A percentile compares a stretch with the other conserved stretches of the same genome.
These are phyloP conservation scores for Agelas oroides DNA, from an alignment of 37 sponge, comb jelly and placozoan species.

Conservation along the genomic window DNA sequence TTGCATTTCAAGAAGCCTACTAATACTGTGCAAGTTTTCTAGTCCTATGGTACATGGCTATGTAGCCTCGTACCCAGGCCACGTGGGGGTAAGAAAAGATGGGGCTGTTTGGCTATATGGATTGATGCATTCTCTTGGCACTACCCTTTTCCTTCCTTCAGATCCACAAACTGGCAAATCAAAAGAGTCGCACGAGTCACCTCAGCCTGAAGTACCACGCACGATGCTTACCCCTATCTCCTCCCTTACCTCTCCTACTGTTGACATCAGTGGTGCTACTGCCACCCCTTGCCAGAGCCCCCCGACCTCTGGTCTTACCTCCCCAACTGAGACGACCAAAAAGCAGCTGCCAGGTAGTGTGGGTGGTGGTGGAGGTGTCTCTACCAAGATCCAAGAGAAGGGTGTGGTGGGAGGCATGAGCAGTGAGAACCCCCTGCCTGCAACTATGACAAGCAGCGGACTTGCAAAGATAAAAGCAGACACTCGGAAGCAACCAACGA, in stretches of 20 bases:
- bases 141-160: neutral
- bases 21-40: too few relatives aligned
- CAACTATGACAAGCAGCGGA: neutral
- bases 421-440: conserved; percentile 22
- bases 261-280: conserved; percentile 12
- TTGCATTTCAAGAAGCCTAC: too few relatives aligned
- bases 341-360: neutral
- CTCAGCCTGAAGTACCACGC: conserved; percentile 1
- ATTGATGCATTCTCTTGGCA: neutral
- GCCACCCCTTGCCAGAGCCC: conserved; percentile 26
- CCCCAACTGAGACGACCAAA: conserved; percentile 7
- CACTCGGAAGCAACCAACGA: neutral
- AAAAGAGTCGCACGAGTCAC: neutral
- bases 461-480: too few relatives aligned
- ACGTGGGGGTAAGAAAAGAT: too few relatives aligned
- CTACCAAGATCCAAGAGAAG: neutral
- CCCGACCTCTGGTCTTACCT: conserved; percentile 23
- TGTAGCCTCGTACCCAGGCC: too few relatives aligned
- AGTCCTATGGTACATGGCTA: too few relatives aligned
- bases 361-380: too few relatives aligned
- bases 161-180: neutral
- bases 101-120: too few relatives aligned
- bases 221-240: conserved; percentile 57
- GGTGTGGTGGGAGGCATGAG: neutral
- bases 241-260: conserved; percentile 36